These are phyloP conservation scores for Agonopterix alstromeriana DNA, from an alignment of 2,888 invertebrate genomes.

Conservation along the genomic window DNA sequence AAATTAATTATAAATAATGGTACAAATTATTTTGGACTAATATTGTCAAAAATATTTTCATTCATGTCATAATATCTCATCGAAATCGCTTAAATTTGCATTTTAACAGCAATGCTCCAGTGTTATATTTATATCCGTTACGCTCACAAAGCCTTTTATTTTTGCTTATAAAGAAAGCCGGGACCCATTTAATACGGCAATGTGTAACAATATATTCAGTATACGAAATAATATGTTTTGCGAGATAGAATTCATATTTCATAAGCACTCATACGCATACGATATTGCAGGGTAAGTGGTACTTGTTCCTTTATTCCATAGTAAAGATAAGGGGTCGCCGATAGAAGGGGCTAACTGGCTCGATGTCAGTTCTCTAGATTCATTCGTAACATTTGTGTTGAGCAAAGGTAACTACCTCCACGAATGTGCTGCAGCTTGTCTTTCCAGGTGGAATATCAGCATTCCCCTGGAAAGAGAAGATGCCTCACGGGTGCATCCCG, in stretches of 20 bases:
- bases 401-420: too few species aligned
- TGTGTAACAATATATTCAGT: constrained; percentile 63
- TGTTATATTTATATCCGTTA: constrained; percentile 15
- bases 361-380: constrained; percentile 47
- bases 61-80: constrained; percentile 17
- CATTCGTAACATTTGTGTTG: constrained; percentile 57
- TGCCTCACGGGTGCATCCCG: too few species aligned
- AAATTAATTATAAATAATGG: too few species aligned
- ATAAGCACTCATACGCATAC: constrained; percentile 67
- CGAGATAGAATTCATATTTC: constrained; percentile 73
- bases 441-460: too few species aligned
- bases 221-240: constrained; percentile 72
- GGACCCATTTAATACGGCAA: constrained; percentile 45
- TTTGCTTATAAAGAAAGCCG: constrained; percentile 45
- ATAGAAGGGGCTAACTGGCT: constrained; percentile 46
- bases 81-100: constrained; percentile 20
- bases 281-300: constrained; percentile 59
- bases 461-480: too few species aligned
- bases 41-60: too few species aligned
- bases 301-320: constrained; percentile 60
- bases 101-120: constrained; percentile 19
- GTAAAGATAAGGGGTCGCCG: constrained; percentile 60
- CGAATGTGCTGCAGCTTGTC: too few species aligned
- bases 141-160: constrained; percentile 35
- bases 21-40: too few species aligned